These are phyloP conservation scores for Drosophila paulistorum DNA, from an alignment of 1,140 invertebrate genomes.

Conservation along the genomic window DNA sequence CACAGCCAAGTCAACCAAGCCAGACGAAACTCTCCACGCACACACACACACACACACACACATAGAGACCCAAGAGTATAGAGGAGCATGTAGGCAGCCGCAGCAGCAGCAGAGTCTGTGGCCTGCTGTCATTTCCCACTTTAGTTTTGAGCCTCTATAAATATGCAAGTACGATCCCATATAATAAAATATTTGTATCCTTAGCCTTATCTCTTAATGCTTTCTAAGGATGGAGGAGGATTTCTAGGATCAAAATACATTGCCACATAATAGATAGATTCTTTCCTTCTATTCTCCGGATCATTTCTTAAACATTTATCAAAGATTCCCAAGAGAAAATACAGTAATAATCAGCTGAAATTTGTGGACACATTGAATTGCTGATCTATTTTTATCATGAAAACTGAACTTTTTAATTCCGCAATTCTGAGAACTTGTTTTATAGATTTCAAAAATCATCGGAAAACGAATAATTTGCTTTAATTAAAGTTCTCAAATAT, in stretches of 20 bases:
- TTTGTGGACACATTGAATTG: background rate
- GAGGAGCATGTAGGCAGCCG: constrained; percentile 35
- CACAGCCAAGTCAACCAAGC: constrained; percentile 44
- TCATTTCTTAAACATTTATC: background rate
- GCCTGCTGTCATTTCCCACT: constrained; percentile 47
- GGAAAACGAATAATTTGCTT: no score
- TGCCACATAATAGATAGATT: no score
- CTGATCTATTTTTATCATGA: no score
- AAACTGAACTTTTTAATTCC: no score
- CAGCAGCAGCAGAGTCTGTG: constrained; percentile 16
- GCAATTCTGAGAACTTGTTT: no score
- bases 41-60: background rate
- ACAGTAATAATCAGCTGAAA: background rate
- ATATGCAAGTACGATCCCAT: background rate
- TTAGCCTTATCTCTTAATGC: no score
- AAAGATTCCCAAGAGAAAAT: background rate
- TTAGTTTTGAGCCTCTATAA: constrained; percentile 5
- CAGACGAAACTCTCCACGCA: constrained; percentile 45
- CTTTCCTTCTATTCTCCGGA: background rate
- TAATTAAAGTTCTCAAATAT: no score
- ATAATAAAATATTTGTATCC: background rate
- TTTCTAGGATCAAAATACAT: no score
- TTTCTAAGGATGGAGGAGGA: no score
- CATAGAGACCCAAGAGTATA: constrained; percentile 1
- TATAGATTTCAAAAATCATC: no score